These are phyloP conservation scores for Hyperoplus immaculatus DNA, from an alignment of 2,797 vertebrate genomes.

Conservation along the genomic window DNA sequence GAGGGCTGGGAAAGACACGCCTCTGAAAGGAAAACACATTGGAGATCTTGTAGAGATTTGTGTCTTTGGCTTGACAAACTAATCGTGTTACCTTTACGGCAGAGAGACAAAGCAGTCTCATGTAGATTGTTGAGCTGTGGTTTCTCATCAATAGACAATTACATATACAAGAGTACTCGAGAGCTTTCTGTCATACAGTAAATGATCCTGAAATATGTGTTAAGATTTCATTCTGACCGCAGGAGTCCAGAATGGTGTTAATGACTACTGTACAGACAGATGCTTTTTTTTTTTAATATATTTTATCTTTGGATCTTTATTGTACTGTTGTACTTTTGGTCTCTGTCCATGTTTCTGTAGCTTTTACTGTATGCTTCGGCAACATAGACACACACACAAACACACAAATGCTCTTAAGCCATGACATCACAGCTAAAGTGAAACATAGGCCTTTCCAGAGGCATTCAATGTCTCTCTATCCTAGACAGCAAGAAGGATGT, in stretches of 20 bases:
- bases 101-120: background rate
- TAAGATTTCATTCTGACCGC: background rate
- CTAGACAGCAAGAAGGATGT: conserved; percentile 62
- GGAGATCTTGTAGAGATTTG: background rate
- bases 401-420: conserved; percentile 17
- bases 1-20: background rate
- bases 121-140: conserved; percentile 2
- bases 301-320: background rate
- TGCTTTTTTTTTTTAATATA: background rate
- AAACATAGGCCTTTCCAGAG: conserved; percentile 47
- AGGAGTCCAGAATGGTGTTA: background rate
- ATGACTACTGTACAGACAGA: background rate
- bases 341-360: conserved; percentile 3
- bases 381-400: conserved; percentile 13
- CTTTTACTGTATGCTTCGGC: conserved; percentile 32
- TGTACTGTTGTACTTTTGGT: background rate
- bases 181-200: background rate
- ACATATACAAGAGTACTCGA: conserved; percentile 6
- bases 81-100: background rate
- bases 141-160: conserved; percentile 25
- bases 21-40: background rate
- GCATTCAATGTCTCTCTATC: conserved; percentile 50
- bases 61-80: conserved; percentile 1
- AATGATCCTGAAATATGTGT: conserved; percentile 20
- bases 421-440: conserved; percentile 49